A percentile compares a stretch with the other conserved stretches of the same genome.
Evolutionary conservation across 1,140 invertebrate species (phyloP).

Genomic region (Calliphora vicina): DNA sequence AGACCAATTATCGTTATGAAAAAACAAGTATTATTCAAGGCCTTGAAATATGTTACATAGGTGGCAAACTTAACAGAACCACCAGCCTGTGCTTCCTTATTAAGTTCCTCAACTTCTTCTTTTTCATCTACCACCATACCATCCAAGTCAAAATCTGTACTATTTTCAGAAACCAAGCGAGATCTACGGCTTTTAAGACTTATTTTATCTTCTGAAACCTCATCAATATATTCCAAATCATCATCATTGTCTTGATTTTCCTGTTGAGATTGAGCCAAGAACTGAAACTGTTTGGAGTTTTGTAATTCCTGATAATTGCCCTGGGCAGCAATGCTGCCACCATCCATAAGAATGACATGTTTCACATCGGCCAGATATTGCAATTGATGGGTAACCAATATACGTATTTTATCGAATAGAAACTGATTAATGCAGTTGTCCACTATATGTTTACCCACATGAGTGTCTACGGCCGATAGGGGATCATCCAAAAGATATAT

Average conservation of each 20-base stretch:
- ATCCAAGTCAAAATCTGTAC: constrained; percentile 51
- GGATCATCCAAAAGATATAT: constrained; percentile 85
- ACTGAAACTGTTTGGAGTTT: background rate
- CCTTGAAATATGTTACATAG: constrained; percentile 74
- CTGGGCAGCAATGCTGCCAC: background rate
- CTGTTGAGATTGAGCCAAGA: background rate
- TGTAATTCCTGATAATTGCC: background rate
- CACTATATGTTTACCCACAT: constrained; percentile 76
- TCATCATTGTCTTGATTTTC: constrained; percentile 8
- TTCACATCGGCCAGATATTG: constrained; percentile 74
- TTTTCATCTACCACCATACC: constrained; percentile 48
- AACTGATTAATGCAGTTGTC: constrained; percentile 70
- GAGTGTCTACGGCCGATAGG: constrained; percentile 81
- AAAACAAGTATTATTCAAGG: constrained; percentile 70
- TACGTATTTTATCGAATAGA: constrained; percentile 69
- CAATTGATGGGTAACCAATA: constrained; percentile 88
- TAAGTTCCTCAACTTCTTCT: constrained; percentile 34
- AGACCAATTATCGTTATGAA: constrained; percentile 68
- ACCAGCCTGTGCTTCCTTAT: constrained; percentile 58
- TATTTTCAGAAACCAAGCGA: constrained; percentile 64
- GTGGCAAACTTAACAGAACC: constrained; percentile 65
- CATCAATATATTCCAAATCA: constrained; percentile 50
- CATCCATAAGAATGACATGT: background rate
- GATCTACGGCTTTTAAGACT: constrained; percentile 51
- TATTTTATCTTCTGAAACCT: constrained; percentile 32